Evolutionary conservation across 2,797 vertebrate genomes (phyloP).

Genomic region (Rhincodon typus): DNA sequence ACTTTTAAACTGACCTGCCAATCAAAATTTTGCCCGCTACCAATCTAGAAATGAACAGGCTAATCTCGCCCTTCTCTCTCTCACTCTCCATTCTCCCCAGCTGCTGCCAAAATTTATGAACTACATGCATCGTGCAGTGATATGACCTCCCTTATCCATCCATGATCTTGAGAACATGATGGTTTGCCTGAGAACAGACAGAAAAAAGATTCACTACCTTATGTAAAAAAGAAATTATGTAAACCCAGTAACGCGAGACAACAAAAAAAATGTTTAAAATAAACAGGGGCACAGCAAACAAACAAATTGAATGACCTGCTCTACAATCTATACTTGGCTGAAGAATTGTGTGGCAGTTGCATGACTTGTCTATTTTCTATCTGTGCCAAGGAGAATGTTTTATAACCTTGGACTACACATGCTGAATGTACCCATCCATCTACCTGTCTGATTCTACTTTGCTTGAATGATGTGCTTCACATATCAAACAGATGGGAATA

Average conservation of each 20-base stretch:
- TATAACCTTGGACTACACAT: slow-evolving; percentile 66
- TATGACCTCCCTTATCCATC: neutral
- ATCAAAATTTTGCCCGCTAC: neutral
- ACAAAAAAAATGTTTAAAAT: neutral
- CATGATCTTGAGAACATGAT: neutral
- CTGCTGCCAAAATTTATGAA: neutral
- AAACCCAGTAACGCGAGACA: neutral
- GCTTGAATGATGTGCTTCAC: slow-evolving; percentile 80
- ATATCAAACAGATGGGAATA: slow-evolving; percentile 78
- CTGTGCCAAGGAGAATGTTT: slow-evolving; percentile 52
- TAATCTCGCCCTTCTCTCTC: neutral
- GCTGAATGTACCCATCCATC: slow-evolving; percentile 81
- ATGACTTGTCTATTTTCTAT: slow-evolving; percentile 29
- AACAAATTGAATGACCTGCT: neutral
- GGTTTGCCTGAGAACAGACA: neutral
- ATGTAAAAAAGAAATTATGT: neutral
- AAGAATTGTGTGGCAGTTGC: neutral
- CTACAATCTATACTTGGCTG: neutral
- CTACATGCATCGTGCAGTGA: too few species aligned
- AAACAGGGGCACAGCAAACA: neutral
- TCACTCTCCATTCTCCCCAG: neutral
- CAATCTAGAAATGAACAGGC: neutral
- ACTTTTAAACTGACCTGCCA: neutral
- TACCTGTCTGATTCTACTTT: slow-evolving; percentile 79
- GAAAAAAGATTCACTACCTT: too few species aligned